phyloP scores from a whole-genome alignment of 2,797 vertebrate genomes.

The Enteromius afrohamiltoni region DNA sequence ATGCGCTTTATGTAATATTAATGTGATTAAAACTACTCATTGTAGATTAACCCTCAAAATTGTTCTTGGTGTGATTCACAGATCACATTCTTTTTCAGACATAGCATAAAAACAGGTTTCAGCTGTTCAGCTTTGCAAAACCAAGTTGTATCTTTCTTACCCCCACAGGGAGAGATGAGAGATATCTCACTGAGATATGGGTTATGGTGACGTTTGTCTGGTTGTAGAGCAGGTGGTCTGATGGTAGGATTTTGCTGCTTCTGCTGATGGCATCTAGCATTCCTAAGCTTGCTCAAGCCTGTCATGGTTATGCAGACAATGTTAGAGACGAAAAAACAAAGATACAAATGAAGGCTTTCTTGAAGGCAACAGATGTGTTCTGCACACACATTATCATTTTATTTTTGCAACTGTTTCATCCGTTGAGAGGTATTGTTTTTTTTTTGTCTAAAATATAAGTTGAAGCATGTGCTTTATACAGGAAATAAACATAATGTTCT shows the following conservation, averaged over 20 bases:
- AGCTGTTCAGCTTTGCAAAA: conserved; percentile 18
- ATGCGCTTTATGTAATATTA: not conserved
- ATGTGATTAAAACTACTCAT: conserved; percentile 14
- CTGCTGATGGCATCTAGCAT: conserved; percentile 43
- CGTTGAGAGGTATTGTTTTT: conserved; percentile 12
- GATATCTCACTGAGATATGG: not conserved
- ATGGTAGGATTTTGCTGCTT: not conserved
- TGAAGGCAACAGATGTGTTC: conserved; percentile 8
- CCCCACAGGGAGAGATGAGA: conserved; percentile 7
- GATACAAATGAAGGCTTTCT: not conserved
- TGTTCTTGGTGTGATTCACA: not conserved
- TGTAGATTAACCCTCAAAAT: conserved; percentile 21
- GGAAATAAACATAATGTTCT: not conserved
- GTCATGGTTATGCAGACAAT: not conserved
- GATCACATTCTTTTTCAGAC: not conserved
- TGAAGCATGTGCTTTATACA: not conserved
- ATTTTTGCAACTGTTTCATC: not conserved
- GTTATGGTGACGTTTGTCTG: conserved; percentile 6
- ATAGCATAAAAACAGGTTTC: not conserved
- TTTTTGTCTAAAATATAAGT: not conserved
- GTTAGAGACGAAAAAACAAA: not conserved
- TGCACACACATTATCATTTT: not conserved
- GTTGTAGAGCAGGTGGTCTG: conserved; percentile 31
- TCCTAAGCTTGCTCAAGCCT: conserved; percentile 22
- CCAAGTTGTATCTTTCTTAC: not conserved